These are phyloP conservation scores for Nothobranchius kuhntae DNA, from an alignment of 2,113 vertebrate species.

Conservation along the genomic window DNA sequence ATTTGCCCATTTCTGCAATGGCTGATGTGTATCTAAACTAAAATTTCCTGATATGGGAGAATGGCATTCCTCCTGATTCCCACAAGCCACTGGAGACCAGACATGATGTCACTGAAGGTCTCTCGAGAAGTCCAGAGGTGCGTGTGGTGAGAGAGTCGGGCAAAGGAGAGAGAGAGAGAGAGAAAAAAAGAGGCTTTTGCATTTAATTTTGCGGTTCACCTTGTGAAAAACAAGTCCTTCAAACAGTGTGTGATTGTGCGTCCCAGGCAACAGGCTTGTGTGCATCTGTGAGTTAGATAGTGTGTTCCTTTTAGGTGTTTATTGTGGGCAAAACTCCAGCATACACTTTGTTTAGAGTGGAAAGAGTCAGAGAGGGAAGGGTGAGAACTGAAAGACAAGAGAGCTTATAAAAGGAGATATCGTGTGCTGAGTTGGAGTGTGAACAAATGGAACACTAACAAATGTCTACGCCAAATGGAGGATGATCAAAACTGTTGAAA, in stretches of 20 bases:
- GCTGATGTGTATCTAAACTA: constrained; percentile 31
- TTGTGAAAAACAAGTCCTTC: constrained; percentile 39
- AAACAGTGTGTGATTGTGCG: constrained; percentile 28
- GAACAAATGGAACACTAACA: not conserved
- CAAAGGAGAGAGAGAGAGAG: not conserved
- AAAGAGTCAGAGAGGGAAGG: constrained; percentile 2
- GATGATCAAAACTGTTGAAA: not conserved
- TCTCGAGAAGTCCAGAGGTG: constrained; percentile 44
- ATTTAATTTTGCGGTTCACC: constrained; percentile 37
- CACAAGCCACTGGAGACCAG: constrained; percentile 61
- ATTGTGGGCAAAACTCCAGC: constrained; percentile 40
- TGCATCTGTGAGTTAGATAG: constrained; percentile 1
- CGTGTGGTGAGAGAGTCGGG: constrained; percentile 16
- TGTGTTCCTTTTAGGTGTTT: constrained; percentile 48
- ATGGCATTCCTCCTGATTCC: constrained; percentile 59
- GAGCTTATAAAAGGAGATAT: not conserved
- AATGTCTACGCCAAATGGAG: not conserved
- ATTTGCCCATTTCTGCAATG: not conserved
- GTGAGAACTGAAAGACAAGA: constrained; percentile 2
- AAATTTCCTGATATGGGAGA: constrained; percentile 60
- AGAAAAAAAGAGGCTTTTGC: constrained; percentile 2
- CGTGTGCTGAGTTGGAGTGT: not conserved
- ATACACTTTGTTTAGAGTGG: constrained; percentile 37
- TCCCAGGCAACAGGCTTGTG: constrained; percentile 26
- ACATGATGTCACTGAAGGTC: constrained; percentile 63